Evolutionary conservation across 2,888 invertebrate genomes (phyloP).

Genomic region (Lasioglossum malachurum): DNA sequence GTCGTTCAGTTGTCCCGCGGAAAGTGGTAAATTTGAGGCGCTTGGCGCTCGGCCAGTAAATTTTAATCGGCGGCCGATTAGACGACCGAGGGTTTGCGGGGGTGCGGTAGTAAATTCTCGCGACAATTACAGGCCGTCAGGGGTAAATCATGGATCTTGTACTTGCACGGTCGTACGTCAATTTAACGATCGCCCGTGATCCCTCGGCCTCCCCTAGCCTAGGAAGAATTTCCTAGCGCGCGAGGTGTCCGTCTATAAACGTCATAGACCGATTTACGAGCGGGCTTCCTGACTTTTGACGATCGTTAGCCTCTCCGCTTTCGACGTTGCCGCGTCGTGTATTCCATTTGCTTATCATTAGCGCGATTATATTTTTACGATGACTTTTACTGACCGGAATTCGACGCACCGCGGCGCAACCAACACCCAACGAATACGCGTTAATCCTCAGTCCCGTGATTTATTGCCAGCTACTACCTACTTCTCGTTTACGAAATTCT

Average conservation of each 20-base stretch:
- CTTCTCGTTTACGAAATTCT: constrained; percentile 21
- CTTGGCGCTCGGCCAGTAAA: constrained; percentile 23
- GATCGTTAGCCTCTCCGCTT: constrained; percentile 60
- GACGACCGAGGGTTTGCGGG: neutral
- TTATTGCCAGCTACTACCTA: constrained; percentile 55
- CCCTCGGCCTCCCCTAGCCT: constrained; percentile 70
- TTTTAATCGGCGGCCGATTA: constrained; percentile 12
- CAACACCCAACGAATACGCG: neutral
- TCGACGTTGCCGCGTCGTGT: constrained; percentile 55
- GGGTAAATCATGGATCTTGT: constrained; percentile 51
- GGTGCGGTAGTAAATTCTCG: constrained; percentile 38
- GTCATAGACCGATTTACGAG: constrained; percentile 82
- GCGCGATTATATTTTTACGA: constrained; percentile 68
- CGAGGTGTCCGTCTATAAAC: constrained; percentile 80
- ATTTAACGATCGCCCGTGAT: constrained; percentile 54
- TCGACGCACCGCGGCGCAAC: constrained; percentile 26
- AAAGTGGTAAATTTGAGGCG: too few relatives aligned
- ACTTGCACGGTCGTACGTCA: constrained; percentile 16
- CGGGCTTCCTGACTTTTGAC: constrained; percentile 82
- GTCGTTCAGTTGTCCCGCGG: neutral
- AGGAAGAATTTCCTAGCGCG: constrained; percentile 75
- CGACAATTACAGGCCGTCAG: constrained; percentile 39
- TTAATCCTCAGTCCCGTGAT: constrained; percentile 38
- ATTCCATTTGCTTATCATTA: constrained; percentile 71
- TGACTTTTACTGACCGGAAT: constrained; percentile 62